A percentile compares a stretch with the other conserved stretches of the same genome.
Evolutionary conservation across 2,888 invertebrate species (phyloP).

Genomic region (Chrysina gloriosa): DNA sequence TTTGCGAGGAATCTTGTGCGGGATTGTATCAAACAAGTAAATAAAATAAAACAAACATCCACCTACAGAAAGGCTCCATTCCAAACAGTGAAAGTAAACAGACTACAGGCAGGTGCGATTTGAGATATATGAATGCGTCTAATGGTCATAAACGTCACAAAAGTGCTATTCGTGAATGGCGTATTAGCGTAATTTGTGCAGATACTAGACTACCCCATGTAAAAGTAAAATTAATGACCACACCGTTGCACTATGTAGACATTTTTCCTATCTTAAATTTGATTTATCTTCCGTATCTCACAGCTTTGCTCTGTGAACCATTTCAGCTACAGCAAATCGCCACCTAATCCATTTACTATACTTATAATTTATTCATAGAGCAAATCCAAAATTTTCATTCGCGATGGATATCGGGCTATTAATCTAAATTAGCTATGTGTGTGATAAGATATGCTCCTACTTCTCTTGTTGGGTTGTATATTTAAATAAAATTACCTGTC

Average conservation of each 20-base stretch:
- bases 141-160: constrained; percentile 4
- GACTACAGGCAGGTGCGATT: background rate
- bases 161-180: background rate
- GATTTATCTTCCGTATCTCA: constrained; percentile 1
- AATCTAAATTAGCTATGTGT: background rate
- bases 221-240: background rate
- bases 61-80: too few relatives aligned
- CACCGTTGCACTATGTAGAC: background rate
- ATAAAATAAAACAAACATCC: too few relatives aligned
- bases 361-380: constrained; percentile 1
- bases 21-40: too few relatives aligned
- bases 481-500: background rate
- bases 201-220: background rate
- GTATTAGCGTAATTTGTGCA: background rate
- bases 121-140: background rate
- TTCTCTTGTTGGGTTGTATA: background rate
- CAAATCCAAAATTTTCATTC: background rate
- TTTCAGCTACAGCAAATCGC: background rate
- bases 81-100: constrained; percentile 1
- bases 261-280: background rate
- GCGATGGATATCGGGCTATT: background rate
- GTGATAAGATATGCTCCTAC: background rate
- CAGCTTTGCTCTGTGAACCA: background rate
- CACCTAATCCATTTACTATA: background rate
- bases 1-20: too few relatives aligned